These are phyloP conservation scores for Agonopterix subpropinquella DNA, from an alignment of 2,888 invertebrate species.

Conservation along the genomic window DNA sequence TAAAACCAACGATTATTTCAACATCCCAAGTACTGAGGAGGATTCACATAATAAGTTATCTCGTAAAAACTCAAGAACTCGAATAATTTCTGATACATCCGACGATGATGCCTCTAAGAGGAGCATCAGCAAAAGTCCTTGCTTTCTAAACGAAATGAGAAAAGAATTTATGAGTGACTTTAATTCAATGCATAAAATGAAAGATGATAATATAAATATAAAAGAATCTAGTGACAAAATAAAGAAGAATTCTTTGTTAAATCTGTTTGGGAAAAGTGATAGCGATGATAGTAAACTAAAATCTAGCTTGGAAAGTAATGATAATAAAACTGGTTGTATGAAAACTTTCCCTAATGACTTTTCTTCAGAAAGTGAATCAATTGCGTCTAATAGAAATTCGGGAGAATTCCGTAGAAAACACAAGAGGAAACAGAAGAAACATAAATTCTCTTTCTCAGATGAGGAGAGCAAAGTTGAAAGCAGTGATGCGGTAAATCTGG, in stretches of 20 bases:
- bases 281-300: slow-evolving; percentile 64
- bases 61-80: slow-evolving; percentile 81
- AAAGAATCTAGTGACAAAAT: slow-evolving; percentile 40
- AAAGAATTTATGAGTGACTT: slow-evolving; percentile 74
- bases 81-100: slow-evolving; percentile 87
- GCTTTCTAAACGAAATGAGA: slow-evolving; percentile 62
- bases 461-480: slow-evolving; percentile 52
- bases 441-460: slow-evolving; percentile 80
- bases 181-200: slow-evolving; percentile 37
- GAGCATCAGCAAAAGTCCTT: slow-evolving; percentile 57
- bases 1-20: slow-evolving; percentile 67
- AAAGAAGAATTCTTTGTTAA: slow-evolving; percentile 55
- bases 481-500: slow-evolving; percentile 31
- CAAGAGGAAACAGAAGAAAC: slow-evolving; percentile 89
- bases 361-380: slow-evolving; percentile 67
- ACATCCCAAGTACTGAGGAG: slow-evolving; percentile 66
- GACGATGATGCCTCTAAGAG: slow-evolving; percentile 80
- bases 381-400: slow-evolving; percentile 48
- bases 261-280: slow-evolving; percentile 65
- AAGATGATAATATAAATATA: slow-evolving; percentile 25
- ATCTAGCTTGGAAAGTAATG: slow-evolving; percentile 43
- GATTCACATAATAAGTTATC: slow-evolving; percentile 74
- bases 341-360: slow-evolving; percentile 55
- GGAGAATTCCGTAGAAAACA: slow-evolving; percentile 83
- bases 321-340: slow-evolving; percentile 42